phyloP scores from a whole-genome alignment of 2,888 invertebrate genomes.

The Melinaea menophilus region DNA sequence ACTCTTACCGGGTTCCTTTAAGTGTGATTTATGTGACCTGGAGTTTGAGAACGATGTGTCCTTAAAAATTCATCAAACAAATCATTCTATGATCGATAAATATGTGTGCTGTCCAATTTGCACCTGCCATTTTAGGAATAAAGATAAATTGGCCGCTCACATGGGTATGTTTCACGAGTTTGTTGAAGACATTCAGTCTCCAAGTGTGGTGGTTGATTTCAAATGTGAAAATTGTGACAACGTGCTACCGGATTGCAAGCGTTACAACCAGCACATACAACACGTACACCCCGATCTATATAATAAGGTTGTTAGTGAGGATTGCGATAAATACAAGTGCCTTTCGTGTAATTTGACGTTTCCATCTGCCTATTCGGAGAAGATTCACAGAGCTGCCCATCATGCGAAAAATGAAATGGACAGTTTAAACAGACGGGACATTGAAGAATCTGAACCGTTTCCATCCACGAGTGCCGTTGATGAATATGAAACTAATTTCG shows the following conservation, averaged over 20 bases:
- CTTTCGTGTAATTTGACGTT: constrained; percentile 22
- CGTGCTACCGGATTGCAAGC: neutral
- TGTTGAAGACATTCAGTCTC: neutral
- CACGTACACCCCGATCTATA: constrained; percentile 8
- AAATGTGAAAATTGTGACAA: constrained; percentile 14
- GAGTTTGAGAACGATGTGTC: constrained; percentile 11
- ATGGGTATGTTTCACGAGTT: constrained; percentile 6
- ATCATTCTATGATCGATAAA: neutral
- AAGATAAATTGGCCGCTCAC: neutral
- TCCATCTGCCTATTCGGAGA: constrained; percentile 15
- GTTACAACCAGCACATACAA: constrained; percentile 21
- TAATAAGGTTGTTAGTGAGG: neutral
- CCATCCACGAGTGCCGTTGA: constrained; percentile 4
- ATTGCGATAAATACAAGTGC: constrained; percentile 18
- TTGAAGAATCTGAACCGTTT: neutral
- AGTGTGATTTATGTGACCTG: constrained; percentile 9
- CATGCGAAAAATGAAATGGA: constrained; percentile 11
- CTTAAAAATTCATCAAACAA: neutral
- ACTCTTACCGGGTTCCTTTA: constrained; percentile 20
- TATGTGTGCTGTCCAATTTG: constrained; percentile 19
- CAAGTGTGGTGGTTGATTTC: neutral
- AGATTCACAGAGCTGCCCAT: constrained; percentile 20
- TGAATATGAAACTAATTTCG: neutral
- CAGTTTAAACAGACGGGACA: no score
- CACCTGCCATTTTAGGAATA: constrained; percentile 15